A percentile compares a stretch with the other conserved stretches of the same genome.
phyloP scores from a whole-genome alignment of 2,113 vertebrate species.

The Gallinago media region DNA sequence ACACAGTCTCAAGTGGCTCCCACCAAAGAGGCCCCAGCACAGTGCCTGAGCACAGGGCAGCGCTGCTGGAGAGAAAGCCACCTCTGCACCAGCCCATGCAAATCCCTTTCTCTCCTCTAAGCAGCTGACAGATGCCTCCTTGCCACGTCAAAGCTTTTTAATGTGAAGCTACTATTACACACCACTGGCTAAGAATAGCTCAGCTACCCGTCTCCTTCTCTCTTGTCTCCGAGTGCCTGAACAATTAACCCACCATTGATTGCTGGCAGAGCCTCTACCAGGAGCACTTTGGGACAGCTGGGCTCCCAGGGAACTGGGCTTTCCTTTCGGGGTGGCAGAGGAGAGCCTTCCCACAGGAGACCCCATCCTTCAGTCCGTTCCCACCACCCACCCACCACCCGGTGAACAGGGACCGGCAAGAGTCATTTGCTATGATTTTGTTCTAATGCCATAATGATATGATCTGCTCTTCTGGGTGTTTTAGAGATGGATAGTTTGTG shows the following conservation, averaged over 20 bases:
- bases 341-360: neutral
- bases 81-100: neutral
- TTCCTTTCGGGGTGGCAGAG: neutral
- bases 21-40: neutral
- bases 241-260: neutral
- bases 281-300: neutral
- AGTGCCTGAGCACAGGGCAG: neutral
- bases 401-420: rapidly evolving
- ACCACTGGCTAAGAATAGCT: neutral
- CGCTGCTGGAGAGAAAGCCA: neutral
- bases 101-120: neutral
- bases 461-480: neutral
- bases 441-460: too few relatives aligned
- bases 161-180: neutral
- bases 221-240: neutral
- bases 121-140: neutral
- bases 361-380: neutral
- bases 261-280: neutral
- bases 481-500: neutral
- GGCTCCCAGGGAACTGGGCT: neutral
- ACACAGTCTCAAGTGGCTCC: neutral
- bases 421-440: neutral
- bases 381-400: neutral
- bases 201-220: neutral
- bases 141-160: neutral